Percentiles rank a stretch among this genome's conserved stretches.
phyloP scores from a whole-genome alignment of 2,113 vertebrate genomes.

The Nansenia antarctica region DNA sequence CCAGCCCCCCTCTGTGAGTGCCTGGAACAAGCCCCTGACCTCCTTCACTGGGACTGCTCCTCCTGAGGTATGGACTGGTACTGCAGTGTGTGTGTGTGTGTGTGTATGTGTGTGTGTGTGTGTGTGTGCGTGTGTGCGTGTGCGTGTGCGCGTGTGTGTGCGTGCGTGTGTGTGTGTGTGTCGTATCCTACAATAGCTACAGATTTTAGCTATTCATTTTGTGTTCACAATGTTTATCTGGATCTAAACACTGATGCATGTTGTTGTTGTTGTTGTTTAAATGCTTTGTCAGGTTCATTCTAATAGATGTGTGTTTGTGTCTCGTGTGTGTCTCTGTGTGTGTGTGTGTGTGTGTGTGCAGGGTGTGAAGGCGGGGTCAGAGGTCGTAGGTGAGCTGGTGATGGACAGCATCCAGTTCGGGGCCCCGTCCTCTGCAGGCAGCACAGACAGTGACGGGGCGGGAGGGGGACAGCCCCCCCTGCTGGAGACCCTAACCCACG shows the following conservation, averaged over 20 bases:
- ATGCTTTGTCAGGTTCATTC: not conserved
- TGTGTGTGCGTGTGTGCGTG: not conserved
- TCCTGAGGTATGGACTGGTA: constrained; percentile 78
- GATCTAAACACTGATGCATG: no score
- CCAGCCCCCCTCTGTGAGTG: constrained; percentile 96
- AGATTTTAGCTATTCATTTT: no score
- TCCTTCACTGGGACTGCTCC: constrained; percentile 86
- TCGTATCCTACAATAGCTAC: no score
- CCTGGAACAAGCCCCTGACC: constrained; percentile 98
- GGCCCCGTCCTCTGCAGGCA: constrained; percentile 92
- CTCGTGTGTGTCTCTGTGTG: no score
- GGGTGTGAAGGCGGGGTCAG: constrained; percentile 82
- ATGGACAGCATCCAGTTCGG: constrained; percentile 97
- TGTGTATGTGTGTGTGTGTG: not conserved
- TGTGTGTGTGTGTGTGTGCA: constrained; percentile 49
- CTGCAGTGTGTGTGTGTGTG: not conserved
- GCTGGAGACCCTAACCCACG: constrained; percentile 82
- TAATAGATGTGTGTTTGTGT: no score
- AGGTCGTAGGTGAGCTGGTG: constrained; percentile 83
- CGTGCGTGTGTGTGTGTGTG: no score
- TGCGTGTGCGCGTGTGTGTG: no score
- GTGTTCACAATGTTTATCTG: no score
- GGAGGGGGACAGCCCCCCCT: no score
- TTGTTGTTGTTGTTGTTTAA: not conserved
- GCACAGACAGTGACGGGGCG: constrained; percentile 89